These are phyloP conservation scores for Ptyas mucosa DNA, from an alignment of 2,113 vertebrate genomes.

Conservation along the genomic window DNA sequence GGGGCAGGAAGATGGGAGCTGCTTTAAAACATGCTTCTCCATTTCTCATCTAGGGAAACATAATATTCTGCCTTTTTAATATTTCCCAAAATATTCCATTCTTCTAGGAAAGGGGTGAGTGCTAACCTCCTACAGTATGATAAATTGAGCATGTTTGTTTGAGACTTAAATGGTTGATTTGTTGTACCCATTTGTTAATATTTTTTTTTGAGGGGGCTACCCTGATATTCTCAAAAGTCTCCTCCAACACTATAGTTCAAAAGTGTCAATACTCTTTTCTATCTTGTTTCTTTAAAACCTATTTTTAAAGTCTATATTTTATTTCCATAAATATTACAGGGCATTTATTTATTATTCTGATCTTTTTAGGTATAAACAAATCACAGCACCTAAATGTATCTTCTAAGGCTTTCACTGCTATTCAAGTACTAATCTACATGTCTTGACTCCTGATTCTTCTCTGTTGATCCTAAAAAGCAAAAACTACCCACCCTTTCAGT, in stretches of 20 bases:
- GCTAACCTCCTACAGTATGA: no score
- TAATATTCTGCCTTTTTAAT: no score
- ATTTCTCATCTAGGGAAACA: no score
- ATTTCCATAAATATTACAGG: neutral
- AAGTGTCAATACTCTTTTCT: neutral
- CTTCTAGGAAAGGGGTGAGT: no score
- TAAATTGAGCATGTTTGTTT: neutral
- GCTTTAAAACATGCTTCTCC: no score
- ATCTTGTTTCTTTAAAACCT: neutral
- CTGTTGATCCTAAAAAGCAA: neutral
- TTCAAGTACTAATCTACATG: neutral
- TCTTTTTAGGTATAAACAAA: neutral
- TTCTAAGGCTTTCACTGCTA: neutral
- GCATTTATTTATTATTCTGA: neutral
- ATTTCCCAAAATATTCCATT: no score
- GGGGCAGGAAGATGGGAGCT: no score
- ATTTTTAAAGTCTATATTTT: neutral
- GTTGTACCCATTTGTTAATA: neutral
- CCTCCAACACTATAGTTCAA: neutral
- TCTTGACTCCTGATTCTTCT: neutral
- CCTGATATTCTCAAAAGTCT: neutral
- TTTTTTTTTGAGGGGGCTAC: neutral
- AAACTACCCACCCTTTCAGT: neutral
- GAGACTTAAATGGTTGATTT: neutral
- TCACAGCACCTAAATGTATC: neutral